phyloP scores from a whole-genome alignment of 2,797 vertebrate genomes.

The Cygnus olor region DNA sequence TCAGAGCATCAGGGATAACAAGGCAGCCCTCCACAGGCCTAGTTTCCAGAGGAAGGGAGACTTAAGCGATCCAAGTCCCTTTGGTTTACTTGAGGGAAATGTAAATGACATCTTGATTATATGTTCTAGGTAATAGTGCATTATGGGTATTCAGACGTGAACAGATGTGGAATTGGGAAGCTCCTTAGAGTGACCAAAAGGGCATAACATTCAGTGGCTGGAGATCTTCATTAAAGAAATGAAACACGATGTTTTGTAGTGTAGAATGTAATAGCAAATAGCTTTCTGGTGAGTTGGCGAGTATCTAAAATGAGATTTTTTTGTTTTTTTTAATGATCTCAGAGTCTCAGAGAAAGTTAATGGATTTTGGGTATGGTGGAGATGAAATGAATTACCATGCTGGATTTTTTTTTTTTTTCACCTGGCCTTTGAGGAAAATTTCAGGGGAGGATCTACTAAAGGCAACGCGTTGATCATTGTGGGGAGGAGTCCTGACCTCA shows the following conservation, averaged over 20 bases:
- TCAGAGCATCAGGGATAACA: background rate
- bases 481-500: background rate
- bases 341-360: background rate
- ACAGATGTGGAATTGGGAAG: background rate
- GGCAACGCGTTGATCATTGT: rapidly evolving
- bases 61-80: background rate
- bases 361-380: background rate
- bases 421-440: background rate
- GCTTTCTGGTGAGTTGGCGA: background rate
- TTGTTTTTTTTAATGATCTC: background rate
- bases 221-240: background rate
- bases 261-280: background rate
- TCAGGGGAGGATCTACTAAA: background rate
- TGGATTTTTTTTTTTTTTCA: background rate
- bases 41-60: background rate
- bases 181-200: background rate
- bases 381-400: background rate
- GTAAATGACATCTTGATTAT: background rate
- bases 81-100: background rate
- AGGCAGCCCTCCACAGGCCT: background rate
- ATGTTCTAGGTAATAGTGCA: background rate
- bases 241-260: background rate
- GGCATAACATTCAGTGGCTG: background rate
- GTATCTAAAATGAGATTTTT: background rate
- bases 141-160: background rate